Percentiles rank a stretch among this genome's conserved stretches.
Conservation (phyloP, 2,888 invertebrate genomes). For the Sericinus montela region DNA sequence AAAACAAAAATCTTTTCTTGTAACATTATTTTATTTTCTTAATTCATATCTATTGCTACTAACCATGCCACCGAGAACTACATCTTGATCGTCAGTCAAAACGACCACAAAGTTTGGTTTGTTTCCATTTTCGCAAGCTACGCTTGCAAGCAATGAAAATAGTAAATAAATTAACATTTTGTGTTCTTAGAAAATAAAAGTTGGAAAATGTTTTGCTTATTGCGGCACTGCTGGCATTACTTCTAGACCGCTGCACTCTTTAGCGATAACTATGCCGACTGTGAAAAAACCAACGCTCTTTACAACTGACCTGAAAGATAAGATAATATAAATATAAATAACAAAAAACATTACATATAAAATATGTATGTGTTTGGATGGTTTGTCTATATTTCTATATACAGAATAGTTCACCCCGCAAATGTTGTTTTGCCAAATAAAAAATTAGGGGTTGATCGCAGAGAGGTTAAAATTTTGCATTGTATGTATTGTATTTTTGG, state of each 20-base stretch:
- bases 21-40: conserved; percentile 51
- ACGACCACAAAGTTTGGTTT: conserved; percentile 87
- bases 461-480: no score
- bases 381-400: no score
- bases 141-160: conserved; percentile 38
- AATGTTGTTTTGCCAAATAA: no score
- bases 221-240: conserved; percentile 82
- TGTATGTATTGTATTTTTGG: no score
- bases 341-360: not conserved
- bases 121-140: conserved; percentile 31
- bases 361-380: no score
- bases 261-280: conserved; percentile 87
- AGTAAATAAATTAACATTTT: conserved; percentile 65
- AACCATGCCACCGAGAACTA: conserved; percentile 87
- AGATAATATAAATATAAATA: conserved; percentile 29
- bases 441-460: no score
- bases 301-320: conserved; percentile 85
- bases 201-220: conserved; percentile 34
- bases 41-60: conserved; percentile 42
- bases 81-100: conserved; percentile 93
- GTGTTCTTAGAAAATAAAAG: conserved; percentile 21
- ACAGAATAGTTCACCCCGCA: no score
- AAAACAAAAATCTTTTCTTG: conserved; percentile 40
- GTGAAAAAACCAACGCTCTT: conserved; percentile 90
- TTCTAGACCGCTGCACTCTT: conserved; percentile 87